These are phyloP conservation scores for Prunella strophiata DNA, from an alignment of 2,797 vertebrate species.

Conservation along the genomic window DNA sequence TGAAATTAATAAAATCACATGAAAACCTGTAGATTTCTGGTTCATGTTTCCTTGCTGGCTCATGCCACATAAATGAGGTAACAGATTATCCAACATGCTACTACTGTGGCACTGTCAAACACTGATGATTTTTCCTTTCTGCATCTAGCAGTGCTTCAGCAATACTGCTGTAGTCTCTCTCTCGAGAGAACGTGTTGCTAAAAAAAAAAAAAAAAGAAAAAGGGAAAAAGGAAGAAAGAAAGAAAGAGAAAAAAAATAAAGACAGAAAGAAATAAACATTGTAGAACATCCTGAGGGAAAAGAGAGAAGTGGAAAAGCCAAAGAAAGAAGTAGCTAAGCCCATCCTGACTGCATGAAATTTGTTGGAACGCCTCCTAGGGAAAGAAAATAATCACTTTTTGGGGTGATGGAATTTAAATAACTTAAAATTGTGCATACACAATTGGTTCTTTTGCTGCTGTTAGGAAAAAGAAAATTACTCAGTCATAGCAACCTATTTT, in stretches of 20 bases:
- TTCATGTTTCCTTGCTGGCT: constrained; percentile 9
- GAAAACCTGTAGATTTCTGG: neutral
- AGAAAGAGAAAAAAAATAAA: constrained; percentile 54
- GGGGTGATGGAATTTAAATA: constrained; percentile 72
- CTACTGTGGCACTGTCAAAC: constrained; percentile 36
- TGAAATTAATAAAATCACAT: constrained; percentile 51
- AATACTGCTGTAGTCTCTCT: constrained; percentile 20
- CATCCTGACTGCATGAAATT: constrained; percentile 50
- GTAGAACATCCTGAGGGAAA: constrained; percentile 68
- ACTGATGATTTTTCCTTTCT: constrained; percentile 60
- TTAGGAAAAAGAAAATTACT: constrained; percentile 43
- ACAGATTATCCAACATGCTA: constrained; percentile 39
- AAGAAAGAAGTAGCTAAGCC: constrained; percentile 55
- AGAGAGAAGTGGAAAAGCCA: constrained; percentile 65
- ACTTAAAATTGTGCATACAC: constrained; percentile 60
- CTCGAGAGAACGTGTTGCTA: neutral
- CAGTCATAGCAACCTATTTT: constrained; percentile 30
- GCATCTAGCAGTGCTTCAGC: constrained; percentile 32
- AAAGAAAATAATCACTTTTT: constrained; percentile 67
- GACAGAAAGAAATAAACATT: constrained; percentile 72
- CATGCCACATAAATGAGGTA: neutral
- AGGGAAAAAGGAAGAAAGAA: neutral
- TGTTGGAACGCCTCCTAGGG: constrained; percentile 47
- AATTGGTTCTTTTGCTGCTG: constrained; percentile 55
- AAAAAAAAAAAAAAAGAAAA: neutral